These are phyloP conservation scores for Lochmaea crataegi DNA, from an alignment of 2,888 invertebrate genomes.

Conservation along the genomic window DNA sequence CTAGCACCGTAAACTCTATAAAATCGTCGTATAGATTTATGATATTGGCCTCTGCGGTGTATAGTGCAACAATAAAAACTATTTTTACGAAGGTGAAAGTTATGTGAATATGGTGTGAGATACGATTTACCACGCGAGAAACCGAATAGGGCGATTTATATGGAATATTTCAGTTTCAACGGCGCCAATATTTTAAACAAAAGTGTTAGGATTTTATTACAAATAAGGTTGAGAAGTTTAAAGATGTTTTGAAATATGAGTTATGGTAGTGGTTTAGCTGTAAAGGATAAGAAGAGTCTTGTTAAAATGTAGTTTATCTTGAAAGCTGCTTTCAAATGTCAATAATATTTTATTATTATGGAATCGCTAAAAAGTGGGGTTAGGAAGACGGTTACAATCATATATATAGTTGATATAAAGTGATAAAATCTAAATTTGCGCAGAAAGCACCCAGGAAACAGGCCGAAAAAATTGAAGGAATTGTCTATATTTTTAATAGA, in stretches of 20 bases:
- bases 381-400: too few species aligned
- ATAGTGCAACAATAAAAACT: conserved; percentile 44
- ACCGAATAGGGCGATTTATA: conserved; percentile 25
- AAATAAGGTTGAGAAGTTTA: not conserved
- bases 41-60: conserved; percentile 43
- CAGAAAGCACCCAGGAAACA: too few species aligned
- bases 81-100: conserved; percentile 48
- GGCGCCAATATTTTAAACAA: conserved; percentile 1
- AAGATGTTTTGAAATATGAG: not conserved
- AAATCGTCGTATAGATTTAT: conserved; percentile 50
- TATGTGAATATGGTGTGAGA: conserved; percentile 28
- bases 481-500: too few species aligned
- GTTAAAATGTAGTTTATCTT: not conserved
- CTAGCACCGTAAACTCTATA: conserved; percentile 46
- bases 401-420: too few species aligned
- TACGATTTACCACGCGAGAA: conserved; percentile 29
- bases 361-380: too few species aligned
- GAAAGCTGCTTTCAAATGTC: not conserved
- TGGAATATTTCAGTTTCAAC: conserved; percentile 5
- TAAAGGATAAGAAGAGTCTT: not conserved
- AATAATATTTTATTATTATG: not conserved
- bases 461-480: too few species aligned
- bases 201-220: conserved; percentile 4
- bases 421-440: too few species aligned
- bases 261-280: not conserved